Conservation (phyloP, 2,888 invertebrate genomes). For the Leucania comma region DNA sequence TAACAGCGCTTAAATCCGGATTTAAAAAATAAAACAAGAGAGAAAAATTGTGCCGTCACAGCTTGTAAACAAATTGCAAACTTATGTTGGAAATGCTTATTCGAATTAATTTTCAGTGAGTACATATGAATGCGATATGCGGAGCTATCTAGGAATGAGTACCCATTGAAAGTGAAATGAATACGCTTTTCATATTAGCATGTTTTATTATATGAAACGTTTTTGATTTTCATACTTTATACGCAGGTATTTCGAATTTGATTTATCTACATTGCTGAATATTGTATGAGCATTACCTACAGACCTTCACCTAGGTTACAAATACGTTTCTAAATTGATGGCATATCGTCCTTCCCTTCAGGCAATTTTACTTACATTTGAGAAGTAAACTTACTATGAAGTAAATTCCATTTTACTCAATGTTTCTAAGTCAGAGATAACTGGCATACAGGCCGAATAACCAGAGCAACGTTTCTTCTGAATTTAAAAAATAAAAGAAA, state of each 20-base stretch:
- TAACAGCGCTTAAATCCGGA: slow-evolving; percentile 43
- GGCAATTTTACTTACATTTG: slow-evolving; percentile 23
- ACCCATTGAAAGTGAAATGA: slow-evolving; percentile 26
- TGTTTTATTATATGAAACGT: slow-evolving; percentile 3
- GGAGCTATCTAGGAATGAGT: slow-evolving; percentile 12
- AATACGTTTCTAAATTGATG: slow-evolving; percentile 3
- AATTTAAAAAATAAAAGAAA: slow-evolving; percentile 2
- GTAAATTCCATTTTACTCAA: slow-evolving; percentile 17
- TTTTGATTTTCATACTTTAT: slow-evolving; percentile 9
- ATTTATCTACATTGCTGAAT: background rate
- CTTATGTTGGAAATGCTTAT: slow-evolving; percentile 24
- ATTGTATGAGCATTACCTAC: too few relatives aligned
- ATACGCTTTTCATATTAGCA: slow-evolving; percentile 22
- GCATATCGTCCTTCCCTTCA: background rate
- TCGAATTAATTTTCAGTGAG: slow-evolving; percentile 33
- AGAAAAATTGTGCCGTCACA: slow-evolving; percentile 7
- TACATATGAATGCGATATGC: slow-evolving; percentile 15
- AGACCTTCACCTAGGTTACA: background rate
- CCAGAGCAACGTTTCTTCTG: background rate
- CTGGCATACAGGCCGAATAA: background rate
- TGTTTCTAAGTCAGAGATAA: slow-evolving; percentile 20
- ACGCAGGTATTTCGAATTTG: background rate
- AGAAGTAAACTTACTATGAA: background rate
- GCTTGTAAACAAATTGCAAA: slow-evolving; percentile 39
- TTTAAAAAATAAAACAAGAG: slow-evolving; percentile 41